Evolutionary conservation across 2,888 invertebrate genomes (phyloP).

Genomic region (Spodoptera littoralis): DNA sequence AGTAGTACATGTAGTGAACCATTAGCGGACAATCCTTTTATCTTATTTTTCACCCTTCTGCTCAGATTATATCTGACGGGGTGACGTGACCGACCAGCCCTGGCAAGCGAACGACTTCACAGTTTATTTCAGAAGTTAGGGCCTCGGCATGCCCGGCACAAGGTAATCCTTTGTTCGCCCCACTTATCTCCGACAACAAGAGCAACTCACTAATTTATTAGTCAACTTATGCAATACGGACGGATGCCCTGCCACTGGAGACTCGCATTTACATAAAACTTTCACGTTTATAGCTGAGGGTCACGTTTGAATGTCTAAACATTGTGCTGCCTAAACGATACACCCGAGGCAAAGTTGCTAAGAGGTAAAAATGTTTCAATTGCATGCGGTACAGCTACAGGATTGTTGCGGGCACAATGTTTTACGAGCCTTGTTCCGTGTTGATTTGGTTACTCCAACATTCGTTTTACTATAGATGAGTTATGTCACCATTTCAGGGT

Average conservation of each 20-base stretch:
- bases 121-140: conserved; percentile 65
- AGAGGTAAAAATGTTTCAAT: conserved; percentile 63
- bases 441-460: conserved; percentile 41
- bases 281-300: conserved; percentile 70
- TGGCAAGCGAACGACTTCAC: conserved; percentile 58
- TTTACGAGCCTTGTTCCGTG: conserved; percentile 43
- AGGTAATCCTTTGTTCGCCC: conserved; percentile 75
- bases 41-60: conserved; percentile 62
- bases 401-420: conserved; percentile 39
- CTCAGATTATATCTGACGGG: conserved; percentile 59
- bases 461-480: conserved; percentile 6
- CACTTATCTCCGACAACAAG: conserved; percentile 69
- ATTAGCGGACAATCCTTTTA: conserved; percentile 52
- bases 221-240: conserved; percentile 72
- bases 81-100: conserved; percentile 56
- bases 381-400: conserved; percentile 54
- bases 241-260: conserved; percentile 63
- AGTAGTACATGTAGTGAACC: conserved; percentile 39
- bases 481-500: neutral
- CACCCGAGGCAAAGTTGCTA: conserved; percentile 58
- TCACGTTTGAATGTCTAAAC: conserved; percentile 68
- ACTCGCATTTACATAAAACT: conserved; percentile 75
- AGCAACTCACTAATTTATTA: conserved; percentile 75
- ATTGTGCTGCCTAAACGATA: conserved; percentile 60
- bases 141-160: conserved; percentile 59